A percentile compares a stretch with the other conserved stretches of the same genome.
Conservation (phyloP, 1,140 invertebrate species). For the Bombus soroeensis region DNA sequence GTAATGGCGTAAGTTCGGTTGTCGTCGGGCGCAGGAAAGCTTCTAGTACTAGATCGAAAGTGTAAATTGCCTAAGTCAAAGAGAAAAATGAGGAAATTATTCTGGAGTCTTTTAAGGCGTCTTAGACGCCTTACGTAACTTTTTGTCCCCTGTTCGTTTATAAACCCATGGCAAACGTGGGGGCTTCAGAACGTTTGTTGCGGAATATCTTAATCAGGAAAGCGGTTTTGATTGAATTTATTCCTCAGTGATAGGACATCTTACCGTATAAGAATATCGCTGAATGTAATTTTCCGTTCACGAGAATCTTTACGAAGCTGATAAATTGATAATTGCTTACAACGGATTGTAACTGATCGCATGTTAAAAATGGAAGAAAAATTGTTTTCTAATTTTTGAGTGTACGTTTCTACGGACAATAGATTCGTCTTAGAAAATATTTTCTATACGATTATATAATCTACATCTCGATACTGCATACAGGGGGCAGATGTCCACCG, state of each 20-base stretch:
- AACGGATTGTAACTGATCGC: too few relatives aligned
- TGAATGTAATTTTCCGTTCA: too few relatives aligned
- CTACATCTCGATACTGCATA: slow-evolving; percentile 18
- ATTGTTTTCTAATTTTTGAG: too few relatives aligned
- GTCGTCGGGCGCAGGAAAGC: slow-evolving; percentile 32
- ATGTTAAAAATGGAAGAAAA: too few relatives aligned
- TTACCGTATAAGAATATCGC: too few relatives aligned
- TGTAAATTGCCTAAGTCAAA: slow-evolving; percentile 64
- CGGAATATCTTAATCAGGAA: neutral
- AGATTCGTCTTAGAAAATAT: neutral
- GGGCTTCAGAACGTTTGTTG: neutral
- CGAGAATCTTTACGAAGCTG: too few relatives aligned
- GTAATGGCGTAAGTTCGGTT: slow-evolving; percentile 16
- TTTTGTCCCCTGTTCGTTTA: neutral
- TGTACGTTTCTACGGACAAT: neutral
- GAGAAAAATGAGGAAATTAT: slow-evolving; percentile 68
- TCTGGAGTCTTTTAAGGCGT: slow-evolving; percentile 40
- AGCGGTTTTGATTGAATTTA: neutral
- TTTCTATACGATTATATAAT: slow-evolving; percentile 26
- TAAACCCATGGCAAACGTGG: neutral
- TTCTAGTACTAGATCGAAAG: slow-evolving; percentile 36
- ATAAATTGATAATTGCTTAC: too few relatives aligned
- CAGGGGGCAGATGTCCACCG: slow-evolving; percentile 28
- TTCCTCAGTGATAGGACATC: too few relatives aligned
- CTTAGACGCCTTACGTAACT: neutral